These are phyloP conservation scores for Porphyrio hochstetteri DNA, from an alignment of 2,113 vertebrate genomes.

Conservation along the genomic window DNA sequence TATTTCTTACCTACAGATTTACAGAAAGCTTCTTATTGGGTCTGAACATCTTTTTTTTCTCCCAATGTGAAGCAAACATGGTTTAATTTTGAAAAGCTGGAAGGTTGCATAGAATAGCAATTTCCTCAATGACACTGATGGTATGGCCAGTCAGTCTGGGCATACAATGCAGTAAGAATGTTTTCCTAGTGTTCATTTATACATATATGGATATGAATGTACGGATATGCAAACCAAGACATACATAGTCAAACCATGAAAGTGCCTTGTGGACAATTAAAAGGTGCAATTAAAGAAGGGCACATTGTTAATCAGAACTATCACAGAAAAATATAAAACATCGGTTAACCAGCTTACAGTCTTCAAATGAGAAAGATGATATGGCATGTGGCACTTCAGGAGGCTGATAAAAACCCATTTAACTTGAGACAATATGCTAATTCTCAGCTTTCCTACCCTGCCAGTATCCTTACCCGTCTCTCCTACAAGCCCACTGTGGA, in stretches of 20 bases:
- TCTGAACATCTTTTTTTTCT: not conserved
- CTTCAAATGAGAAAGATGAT: not conserved
- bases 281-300: not conserved
- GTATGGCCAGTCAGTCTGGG: not conserved
- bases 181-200: not conserved
- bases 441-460: not conserved
- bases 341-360: not conserved
- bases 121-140: not conserved
- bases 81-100: not conserved
- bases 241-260: not conserved
- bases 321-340: not conserved
- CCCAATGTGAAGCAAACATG: fast-evolving
- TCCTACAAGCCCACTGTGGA: not conserved
- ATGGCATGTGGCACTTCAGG: not conserved
- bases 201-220: not conserved
- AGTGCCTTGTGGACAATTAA: not conserved
- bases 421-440: not conserved
- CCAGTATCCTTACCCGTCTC: not conserved
- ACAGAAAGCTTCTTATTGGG: not conserved
- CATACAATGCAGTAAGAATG: not conserved
- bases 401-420: not conserved
- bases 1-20: not conserved
- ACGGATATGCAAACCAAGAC: not conserved
- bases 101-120: not conserved
- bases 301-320: not conserved